These are phyloP conservation scores for Trialeurodes vaporariorum DNA, from an alignment of 1,140 invertebrate genomes.

Conservation along the genomic window DNA sequence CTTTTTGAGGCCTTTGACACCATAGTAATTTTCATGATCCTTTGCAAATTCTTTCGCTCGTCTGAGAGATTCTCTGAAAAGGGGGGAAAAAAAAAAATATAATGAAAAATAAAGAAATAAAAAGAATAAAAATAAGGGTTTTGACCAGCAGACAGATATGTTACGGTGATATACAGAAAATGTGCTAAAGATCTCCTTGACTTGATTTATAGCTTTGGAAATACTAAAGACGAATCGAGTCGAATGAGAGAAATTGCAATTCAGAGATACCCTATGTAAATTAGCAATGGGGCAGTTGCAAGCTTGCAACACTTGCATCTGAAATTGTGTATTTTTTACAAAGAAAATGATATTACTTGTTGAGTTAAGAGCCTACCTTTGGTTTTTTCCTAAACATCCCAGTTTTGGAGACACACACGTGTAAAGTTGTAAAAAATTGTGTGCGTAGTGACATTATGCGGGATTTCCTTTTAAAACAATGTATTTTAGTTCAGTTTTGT, in stretches of 20 bases:
- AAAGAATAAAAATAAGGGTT: neutral
- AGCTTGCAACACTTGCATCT: too few species aligned
- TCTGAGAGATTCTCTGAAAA: neutral
- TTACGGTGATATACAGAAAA: neutral
- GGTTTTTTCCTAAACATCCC: neutral
- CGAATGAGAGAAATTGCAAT: neutral
- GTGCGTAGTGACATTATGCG: too few species aligned
- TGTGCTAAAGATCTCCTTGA: too few species aligned
- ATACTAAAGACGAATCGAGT: neutral
- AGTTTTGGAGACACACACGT: neutral
- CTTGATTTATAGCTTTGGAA: neutral
- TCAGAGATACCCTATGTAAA: neutral
- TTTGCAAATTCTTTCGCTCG: neutral
- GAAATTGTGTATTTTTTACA: too few species aligned
- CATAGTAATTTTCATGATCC: neutral
- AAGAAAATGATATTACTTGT: too few species aligned
- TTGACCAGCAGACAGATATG: neutral
- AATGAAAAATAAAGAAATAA: neutral
- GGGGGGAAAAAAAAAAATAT: neutral
- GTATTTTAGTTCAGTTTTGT: too few species aligned
- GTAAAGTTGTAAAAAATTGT: neutral
- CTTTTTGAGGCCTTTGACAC: neutral
- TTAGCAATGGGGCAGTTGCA: too few species aligned
- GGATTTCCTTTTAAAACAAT: too few species aligned
- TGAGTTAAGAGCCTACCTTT: too few species aligned